Base-by-base conservation (phyloP, 2,888 invertebrate genomes). In the Alitta virens region DNA sequence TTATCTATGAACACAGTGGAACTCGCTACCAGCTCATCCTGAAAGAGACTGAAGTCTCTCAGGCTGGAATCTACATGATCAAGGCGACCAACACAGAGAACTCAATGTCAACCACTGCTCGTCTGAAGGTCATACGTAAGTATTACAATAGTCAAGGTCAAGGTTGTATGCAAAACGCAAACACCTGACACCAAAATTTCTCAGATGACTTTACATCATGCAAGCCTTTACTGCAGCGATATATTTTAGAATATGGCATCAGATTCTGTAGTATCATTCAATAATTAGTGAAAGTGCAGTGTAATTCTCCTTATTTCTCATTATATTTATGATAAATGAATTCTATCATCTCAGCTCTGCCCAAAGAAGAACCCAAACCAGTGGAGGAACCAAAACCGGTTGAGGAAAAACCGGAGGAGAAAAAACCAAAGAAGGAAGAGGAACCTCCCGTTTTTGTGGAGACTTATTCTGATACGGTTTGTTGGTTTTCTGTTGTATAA, bases 301-400 rank as follows among this genome's bases (percentile, higher is more conserved):
- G n/a, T n/a, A n/a, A n/a, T n/a, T n/a, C n/a, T n/a, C n/a, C n/a
- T n/a, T n/a, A n/a, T n/a, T n/a, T n/a, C n/a, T n/a, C n/a, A n/a
- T n/a, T n/a, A n/a, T n/a, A n/a, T n/a, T n/a, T n/a, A n/a, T n/a
- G n/a, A n/a, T n/a, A n/a, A n/a, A n/a, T n/a, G n/a, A n/a, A n/a
- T n/a, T n/a, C n/a, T n/a, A n/a, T n/a, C n/a, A n/a, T n/a, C 33
- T 7, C 33, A 33, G 33, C 5, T 7, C 33, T 33, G 5, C 33
- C 33, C 33, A 33, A 33, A 33, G 33, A 56, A 43, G 43, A 59
- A 40, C 27, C 60, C 3, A 49, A 55, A 46, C 46, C 23, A 55
- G 38, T 55, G 9, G 87, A 89, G 68, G 88, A 88, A 76, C 89
- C 89, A 51, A 91, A 92, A 81, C 91, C 92, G 27, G 93, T 93